phyloP scores from a whole-genome alignment of 1,140 invertebrate species.

The Reticulitermes speratus region DNA sequence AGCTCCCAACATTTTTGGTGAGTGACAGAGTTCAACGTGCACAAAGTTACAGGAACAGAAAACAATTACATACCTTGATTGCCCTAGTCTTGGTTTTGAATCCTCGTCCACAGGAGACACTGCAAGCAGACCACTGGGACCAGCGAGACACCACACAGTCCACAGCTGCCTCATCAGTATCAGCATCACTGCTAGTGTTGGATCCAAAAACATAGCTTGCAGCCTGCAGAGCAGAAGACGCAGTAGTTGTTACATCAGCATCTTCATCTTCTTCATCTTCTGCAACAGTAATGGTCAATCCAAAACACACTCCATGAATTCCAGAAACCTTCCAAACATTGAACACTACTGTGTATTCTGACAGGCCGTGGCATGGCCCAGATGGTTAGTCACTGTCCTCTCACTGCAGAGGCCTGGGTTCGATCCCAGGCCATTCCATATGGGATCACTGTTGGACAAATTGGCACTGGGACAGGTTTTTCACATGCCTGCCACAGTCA shows the following conservation, averaged over 20 bases:
- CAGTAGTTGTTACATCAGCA: neutral
- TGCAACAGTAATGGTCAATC: neutral
- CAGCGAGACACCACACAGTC: conserved; percentile 70
- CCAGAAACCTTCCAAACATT: too few species aligned
- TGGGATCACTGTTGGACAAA: too few species aligned
- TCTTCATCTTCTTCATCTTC: neutral
- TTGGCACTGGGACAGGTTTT: too few species aligned
- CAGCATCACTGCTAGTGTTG: neutral
- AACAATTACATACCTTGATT: conserved; percentile 38
- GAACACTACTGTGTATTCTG: too few species aligned
- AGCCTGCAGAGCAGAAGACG: neutral
- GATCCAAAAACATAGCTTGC: neutral
- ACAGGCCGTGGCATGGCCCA: too few species aligned
- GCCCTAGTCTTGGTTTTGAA: conserved; percentile 48
- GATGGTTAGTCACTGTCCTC: too few species aligned
- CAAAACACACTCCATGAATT: neutral
- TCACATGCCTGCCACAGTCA: too few species aligned
- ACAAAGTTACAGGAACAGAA: too few species aligned
- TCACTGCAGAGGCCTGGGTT: too few species aligned
- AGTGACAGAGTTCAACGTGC: too few species aligned
- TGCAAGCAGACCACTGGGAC: conserved; percentile 76
- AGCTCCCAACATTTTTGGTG: too few species aligned
- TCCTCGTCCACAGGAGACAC: conserved; percentile 74
- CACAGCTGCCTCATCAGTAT: conserved; percentile 39
- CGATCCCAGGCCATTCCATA: too few species aligned